Evolutionary conservation across 1,140 invertebrate species (phyloP).

Genomic region (Colletes gigas): DNA sequence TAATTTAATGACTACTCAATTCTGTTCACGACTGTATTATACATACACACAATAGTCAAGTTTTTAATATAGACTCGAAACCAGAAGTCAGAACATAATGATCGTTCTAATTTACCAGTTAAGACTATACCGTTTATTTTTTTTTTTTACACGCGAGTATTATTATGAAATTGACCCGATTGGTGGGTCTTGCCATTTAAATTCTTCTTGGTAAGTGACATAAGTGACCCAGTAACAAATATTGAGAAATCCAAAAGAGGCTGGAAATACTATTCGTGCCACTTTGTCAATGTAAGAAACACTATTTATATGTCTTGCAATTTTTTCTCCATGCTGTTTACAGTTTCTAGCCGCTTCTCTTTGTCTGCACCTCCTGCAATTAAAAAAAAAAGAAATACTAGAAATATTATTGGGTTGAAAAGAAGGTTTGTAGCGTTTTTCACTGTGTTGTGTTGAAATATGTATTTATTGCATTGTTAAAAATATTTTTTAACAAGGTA

Average conservation of each 20-base stretch:
- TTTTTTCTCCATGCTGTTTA: constrained; percentile 79
- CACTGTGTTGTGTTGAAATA: too few relatives aligned
- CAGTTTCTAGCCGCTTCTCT: constrained; percentile 84
- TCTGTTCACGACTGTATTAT: too few relatives aligned
- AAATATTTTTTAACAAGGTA: too few relatives aligned
- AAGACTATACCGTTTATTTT: background rate
- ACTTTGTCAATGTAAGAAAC: constrained; percentile 93
- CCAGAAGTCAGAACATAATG: background rate
- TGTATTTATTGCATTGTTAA: too few relatives aligned
- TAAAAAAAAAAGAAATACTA: constrained; percentile 27
- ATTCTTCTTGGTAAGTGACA: constrained; percentile 86
- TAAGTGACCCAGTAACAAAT: constrained; percentile 94
- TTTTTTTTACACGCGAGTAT: too few relatives aligned
- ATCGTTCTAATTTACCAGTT: background rate
- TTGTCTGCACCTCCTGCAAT: constrained; percentile 84
- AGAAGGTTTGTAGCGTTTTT: too few relatives aligned
- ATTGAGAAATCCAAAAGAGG: constrained; percentile 92
- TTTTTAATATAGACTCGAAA: too few relatives aligned
- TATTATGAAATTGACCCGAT: constrained; percentile 50
- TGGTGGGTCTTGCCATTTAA: constrained; percentile 86
- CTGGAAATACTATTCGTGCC: constrained; percentile 92
- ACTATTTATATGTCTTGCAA: constrained; percentile 89
- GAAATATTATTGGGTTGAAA: background rate
- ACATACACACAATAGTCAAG: too few relatives aligned
- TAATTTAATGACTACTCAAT: too few relatives aligned